Conservation (phyloP, 2,797 vertebrate species). For the Enteromius viviparus region DNA sequence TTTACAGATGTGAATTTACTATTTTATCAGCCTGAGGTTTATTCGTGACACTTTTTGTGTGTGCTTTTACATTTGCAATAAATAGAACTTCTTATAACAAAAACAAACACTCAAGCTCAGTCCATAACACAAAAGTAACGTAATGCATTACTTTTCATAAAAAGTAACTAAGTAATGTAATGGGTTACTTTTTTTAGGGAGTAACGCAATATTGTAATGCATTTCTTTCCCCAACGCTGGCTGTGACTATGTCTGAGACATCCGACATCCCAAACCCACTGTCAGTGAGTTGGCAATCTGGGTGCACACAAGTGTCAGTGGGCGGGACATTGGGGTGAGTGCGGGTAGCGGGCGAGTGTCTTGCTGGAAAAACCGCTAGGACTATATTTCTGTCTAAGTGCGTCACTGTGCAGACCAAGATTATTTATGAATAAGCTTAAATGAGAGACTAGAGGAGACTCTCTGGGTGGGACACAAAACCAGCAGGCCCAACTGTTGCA, state of each 20-base stretch:
- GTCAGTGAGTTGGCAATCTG: slow-evolving; percentile 27
- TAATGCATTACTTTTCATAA: no score
- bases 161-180: no score
- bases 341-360: slow-evolving; percentile 36
- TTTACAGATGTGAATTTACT: no score
- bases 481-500: not conserved
- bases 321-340: slow-evolving; percentile 23
- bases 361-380: slow-evolving; percentile 65
- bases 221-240: no score
- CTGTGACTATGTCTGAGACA: not conserved
- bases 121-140: no score
- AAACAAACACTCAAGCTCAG: no score
- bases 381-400: slow-evolving; percentile 71
- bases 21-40: no score
- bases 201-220: no score
- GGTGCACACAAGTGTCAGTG: slow-evolving; percentile 30
- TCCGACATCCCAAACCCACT: slow-evolving; percentile 23
- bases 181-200: no score
- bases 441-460: slow-evolving; percentile 66
- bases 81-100: no score
- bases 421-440: slow-evolving; percentile 64
- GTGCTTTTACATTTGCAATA: no score
- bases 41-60: no score
- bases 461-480: slow-evolving; percentile 43
- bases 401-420: slow-evolving; percentile 70